phyloP scores from a whole-genome alignment of 2,888 invertebrate genomes.

The Melanchra persicariae region DNA sequence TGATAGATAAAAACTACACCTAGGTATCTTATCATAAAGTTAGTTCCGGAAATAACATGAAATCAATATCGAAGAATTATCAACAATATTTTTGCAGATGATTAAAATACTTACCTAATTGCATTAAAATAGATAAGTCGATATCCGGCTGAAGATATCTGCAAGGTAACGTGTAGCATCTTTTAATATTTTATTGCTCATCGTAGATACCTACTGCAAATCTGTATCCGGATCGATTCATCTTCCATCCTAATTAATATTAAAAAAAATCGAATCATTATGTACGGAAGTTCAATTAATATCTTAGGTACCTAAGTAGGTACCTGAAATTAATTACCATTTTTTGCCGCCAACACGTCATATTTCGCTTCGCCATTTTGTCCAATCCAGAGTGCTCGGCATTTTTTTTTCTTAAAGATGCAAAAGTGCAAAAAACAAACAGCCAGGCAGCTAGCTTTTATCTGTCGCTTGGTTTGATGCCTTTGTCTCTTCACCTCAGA shows the following conservation, averaged over 20 bases:
- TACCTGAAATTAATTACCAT: neutral
- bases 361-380: constrained; percentile 27
- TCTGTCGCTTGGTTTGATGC: constrained; percentile 74
- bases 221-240: constrained; percentile 3
- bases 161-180: constrained; percentile 8
- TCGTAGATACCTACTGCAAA: constrained; percentile 1
- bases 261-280: neutral
- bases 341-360: neutral
- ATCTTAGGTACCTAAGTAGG: too few species aligned
- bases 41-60: constrained; percentile 5
- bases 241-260: neutral
- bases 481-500: constrained; percentile 67
- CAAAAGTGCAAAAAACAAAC: constrained; percentile 60
- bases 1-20: constrained; percentile 7
- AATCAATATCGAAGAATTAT: constrained; percentile 5
- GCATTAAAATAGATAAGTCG: constrained; percentile 24
- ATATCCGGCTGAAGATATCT: constrained; percentile 22
- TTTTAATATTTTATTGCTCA: constrained; percentile 19
- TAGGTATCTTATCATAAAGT: constrained; percentile 9
- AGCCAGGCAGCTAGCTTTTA: constrained; percentile 59
- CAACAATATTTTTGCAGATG: constrained; percentile 13
- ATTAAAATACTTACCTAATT: constrained; percentile 30
- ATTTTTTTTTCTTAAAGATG: constrained; percentile 45
- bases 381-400: constrained; percentile 5
- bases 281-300: neutral